Evolutionary conservation across 2,888 invertebrate genomes (phyloP).

Genomic region (Yponomeuta cagnagella): DNA sequence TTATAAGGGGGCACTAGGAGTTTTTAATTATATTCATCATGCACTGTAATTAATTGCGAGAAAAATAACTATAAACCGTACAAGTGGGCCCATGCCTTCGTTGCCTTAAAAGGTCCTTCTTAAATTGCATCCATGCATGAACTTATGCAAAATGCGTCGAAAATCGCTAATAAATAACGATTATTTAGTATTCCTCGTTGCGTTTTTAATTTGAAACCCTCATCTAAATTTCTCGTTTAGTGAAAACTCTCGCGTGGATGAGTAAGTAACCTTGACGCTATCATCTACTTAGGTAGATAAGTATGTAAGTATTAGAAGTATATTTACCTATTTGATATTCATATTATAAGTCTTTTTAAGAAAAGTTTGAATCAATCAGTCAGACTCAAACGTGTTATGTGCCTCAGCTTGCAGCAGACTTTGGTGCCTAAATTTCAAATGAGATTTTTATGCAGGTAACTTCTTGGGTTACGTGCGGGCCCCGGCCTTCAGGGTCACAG

Average conservation of each 20-base stretch:
- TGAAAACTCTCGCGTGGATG: too few species aligned
- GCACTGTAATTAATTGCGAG: background rate
- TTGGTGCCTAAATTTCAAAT: too few species aligned
- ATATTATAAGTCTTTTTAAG: too few species aligned
- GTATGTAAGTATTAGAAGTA: too few species aligned
- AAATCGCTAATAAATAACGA: conserved; percentile 13
- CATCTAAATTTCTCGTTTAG: background rate
- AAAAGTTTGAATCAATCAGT: too few species aligned
- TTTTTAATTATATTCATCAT: background rate
- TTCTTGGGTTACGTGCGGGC: too few species aligned
- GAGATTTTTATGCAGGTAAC: too few species aligned
- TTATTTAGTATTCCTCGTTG: background rate
- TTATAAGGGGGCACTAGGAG: background rate
- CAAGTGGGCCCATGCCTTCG: background rate
- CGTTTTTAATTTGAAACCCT: conserved; percentile 4
- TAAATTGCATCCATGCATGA: conserved; percentile 11
- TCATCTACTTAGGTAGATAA: too few species aligned
- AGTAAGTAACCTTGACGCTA: too few species aligned
- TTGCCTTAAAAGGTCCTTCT: conserved; percentile 9
- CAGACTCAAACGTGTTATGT: too few species aligned
- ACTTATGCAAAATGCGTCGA: conserved; percentile 11
- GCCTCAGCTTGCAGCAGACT: too few species aligned
- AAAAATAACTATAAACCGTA: background rate
- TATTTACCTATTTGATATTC: too few species aligned
- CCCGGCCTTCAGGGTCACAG: background rate